Conservation (phyloP, 64 coral and sea anemone genomes). For the Trachythela sp. region DNA sequence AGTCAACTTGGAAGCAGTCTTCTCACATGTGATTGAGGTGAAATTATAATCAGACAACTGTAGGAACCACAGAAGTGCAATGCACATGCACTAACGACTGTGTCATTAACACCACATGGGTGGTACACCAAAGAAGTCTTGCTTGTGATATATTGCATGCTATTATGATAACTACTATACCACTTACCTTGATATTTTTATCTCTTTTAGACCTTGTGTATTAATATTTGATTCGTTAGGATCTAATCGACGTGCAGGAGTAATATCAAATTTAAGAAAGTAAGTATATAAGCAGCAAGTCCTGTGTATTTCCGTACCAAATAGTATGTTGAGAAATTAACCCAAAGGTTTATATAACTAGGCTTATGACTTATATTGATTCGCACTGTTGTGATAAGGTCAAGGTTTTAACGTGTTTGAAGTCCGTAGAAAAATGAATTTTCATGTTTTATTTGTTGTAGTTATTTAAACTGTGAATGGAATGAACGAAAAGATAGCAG, state of each 20-base stretch:
- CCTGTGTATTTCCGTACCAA: no score
- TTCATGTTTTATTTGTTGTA: slow-evolving; percentile 29
- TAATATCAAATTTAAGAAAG: slow-evolving; percentile 70
- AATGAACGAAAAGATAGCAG: slow-evolving; percentile 39
- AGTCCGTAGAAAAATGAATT: neutral
- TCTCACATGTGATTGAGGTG: no score
- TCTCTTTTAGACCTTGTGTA: slow-evolving; percentile 61
- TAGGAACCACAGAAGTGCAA: no score
- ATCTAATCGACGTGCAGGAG: slow-evolving; percentile 9
- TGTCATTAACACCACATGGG: no score
- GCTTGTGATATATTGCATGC: no score
- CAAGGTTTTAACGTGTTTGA: neutral
- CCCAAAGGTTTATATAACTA: no score
- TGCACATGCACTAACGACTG: no score
- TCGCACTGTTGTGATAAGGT: neutral
- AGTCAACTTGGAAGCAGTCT: no score
- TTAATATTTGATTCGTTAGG: slow-evolving; percentile 84
- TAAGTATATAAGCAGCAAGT: slow-evolving; percentile 34
- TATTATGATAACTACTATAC: neutral
- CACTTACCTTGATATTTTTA: neutral
- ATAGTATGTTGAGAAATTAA: no score
- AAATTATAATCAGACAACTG: no score
- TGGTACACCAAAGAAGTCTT: no score
- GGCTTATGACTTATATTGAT: neutral
- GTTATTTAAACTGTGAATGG: slow-evolving; percentile 84